Evolutionary conservation across 2,797 vertebrate genomes (phyloP).

Genomic region (Hipposideros larvatus): DNA sequence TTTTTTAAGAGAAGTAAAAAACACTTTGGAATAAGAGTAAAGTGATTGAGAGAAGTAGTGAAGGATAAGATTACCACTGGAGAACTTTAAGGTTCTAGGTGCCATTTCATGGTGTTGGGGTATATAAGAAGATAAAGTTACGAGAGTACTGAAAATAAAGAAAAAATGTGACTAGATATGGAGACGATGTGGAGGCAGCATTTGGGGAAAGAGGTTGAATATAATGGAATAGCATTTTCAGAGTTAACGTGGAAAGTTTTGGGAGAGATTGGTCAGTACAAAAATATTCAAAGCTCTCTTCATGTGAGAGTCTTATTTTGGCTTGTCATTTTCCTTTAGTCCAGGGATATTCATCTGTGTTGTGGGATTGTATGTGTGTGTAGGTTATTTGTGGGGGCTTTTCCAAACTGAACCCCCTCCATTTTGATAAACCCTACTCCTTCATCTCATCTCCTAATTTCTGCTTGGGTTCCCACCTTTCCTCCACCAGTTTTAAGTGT

Average conservation of each 20-base stretch:
- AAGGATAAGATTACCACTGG: neutral
- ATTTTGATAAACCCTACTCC: neutral
- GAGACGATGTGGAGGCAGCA: neutral
- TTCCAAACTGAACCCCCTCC: neutral
- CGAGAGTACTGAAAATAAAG: neutral
- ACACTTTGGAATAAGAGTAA: neutral
- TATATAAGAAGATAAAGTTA: neutral
- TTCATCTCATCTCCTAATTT: neutral
- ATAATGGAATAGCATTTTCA: slow-evolving; percentile 17
- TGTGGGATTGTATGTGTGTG: neutral
- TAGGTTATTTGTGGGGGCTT: neutral
- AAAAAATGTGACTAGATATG: neutral
- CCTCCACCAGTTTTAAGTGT: neutral
- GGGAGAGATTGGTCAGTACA: neutral
- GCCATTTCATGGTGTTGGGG: neutral
- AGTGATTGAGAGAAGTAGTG: neutral
- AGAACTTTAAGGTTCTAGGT: slow-evolving; percentile 20
- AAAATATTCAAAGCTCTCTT: neutral
- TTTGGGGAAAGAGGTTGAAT: slow-evolving; percentile 39
- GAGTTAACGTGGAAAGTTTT: slow-evolving; percentile 28
- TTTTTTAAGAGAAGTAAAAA: neutral
- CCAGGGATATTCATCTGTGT: neutral
- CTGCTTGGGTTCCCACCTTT: neutral
- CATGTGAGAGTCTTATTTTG: neutral
- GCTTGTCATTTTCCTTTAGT: slow-evolving; percentile 20